A percentile compares a stretch with the other conserved stretches of the same genome.
Conservation (phyloP, 2,888 invertebrate genomes). For the Papilio gigon region DNA sequence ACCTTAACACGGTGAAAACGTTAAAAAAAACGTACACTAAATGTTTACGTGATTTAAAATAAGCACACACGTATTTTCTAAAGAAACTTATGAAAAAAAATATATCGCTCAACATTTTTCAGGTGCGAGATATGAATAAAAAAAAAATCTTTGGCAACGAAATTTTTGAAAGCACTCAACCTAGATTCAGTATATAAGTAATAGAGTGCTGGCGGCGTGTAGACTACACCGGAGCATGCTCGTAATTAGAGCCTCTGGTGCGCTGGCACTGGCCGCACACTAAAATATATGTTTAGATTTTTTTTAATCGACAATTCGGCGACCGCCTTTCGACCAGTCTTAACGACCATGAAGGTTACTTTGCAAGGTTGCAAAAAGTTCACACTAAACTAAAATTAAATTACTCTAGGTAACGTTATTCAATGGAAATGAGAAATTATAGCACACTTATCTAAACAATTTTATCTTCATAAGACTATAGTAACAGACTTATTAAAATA, state of each 20-base stretch:
- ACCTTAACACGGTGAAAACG: conserved; percentile 1
- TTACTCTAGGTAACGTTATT: too few relatives aligned
- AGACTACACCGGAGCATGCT: conserved; percentile 30
- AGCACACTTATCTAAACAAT: too few relatives aligned
- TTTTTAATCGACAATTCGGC: conserved; percentile 19
- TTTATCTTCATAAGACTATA: too few relatives aligned
- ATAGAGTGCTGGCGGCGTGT: conserved; percentile 37
- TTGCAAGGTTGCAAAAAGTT: not conserved
- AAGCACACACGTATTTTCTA: conserved; percentile 15
- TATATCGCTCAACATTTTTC: conserved; percentile 35
- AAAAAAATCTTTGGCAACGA: conserved; percentile 42
- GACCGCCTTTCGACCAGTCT: not conserved
- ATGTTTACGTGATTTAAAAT: conserved; percentile 26
- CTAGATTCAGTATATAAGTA: conserved; percentile 38
- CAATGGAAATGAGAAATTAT: too few relatives aligned
- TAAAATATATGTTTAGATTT: conserved; percentile 15
- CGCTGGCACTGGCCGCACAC: conserved; percentile 16
- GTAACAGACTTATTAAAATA: too few relatives aligned
- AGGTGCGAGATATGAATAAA: conserved; percentile 38
- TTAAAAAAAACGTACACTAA: not conserved
- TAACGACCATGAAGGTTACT: not conserved
- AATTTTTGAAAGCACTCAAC: conserved; percentile 41
- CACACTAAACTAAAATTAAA: too few relatives aligned
- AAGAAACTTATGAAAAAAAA: conserved; percentile 40
- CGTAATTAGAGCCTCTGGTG: conserved; percentile 31